These are phyloP conservation scores for Pangasius djambal DNA, from an alignment of 2,797 vertebrate species.

Conservation along the genomic window DNA sequence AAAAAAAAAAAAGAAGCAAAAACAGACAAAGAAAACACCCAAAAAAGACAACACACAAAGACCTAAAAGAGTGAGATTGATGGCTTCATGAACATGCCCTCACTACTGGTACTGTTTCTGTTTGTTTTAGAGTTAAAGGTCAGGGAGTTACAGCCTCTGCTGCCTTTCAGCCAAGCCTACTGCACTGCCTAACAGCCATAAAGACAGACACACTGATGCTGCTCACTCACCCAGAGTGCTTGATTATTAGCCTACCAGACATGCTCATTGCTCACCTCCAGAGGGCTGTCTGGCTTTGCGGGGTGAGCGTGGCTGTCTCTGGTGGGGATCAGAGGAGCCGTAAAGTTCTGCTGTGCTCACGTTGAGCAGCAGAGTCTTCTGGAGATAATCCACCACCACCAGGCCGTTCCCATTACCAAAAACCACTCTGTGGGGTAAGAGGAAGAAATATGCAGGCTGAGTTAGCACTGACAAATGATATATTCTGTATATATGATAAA, in stretches of 20 bases:
- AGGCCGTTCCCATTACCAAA: conserved; percentile 95
- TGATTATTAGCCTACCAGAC: conserved; percentile 12
- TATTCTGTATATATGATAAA: background rate
- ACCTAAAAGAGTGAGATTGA: conserved; percentile 47
- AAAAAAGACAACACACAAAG: conserved; percentile 44
- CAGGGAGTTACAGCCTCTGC: background rate
- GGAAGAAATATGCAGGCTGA: background rate
- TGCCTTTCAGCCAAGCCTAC: background rate
- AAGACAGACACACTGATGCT: conserved; percentile 23
- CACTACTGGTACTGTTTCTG: conserved; percentile 24
- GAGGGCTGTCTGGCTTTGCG: conserved; percentile 90
- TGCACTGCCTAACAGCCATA: conserved; percentile 22
- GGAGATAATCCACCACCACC: conserved; percentile 95
- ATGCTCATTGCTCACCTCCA: conserved; percentile 80
- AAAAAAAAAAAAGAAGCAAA: conserved; percentile 16
- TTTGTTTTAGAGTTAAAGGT: conserved; percentile 16
- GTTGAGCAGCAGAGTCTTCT: conserved; percentile 92
- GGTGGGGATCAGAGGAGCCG: conserved; percentile 89
- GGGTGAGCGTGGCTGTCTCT: conserved; percentile 90
- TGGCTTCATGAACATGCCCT: background rate
- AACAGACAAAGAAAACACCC: conserved; percentile 25
- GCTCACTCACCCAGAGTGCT: conserved; percentile 20
- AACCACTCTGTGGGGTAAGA: conserved; percentile 82
- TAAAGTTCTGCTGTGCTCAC: conserved; percentile 89
- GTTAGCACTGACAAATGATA: background rate